These are phyloP conservation scores for Melanotus villosus DNA, from an alignment of 2,888 invertebrate genomes.

Conservation along the genomic window DNA sequence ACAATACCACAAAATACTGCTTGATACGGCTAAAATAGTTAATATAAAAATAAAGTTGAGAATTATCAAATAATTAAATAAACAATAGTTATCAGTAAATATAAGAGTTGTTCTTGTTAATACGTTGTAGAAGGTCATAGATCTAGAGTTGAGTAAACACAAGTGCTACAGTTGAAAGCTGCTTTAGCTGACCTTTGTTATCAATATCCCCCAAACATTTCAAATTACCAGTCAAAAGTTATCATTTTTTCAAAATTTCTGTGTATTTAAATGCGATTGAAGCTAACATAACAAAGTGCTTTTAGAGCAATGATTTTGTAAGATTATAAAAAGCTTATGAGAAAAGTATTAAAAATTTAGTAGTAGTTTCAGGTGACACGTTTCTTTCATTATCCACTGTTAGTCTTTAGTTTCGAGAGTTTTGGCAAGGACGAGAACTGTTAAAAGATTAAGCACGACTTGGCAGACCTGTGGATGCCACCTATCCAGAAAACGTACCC, in stretches of 20 bases:
- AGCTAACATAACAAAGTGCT: neutral
- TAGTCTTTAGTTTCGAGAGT: neutral
- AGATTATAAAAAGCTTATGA: neutral
- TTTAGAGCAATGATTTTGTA: too few relatives aligned
- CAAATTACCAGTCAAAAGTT: neutral
- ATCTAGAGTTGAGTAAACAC: neutral
- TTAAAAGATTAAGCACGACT: neutral
- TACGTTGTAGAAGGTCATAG: too few relatives aligned
- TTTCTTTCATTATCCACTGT: neutral
- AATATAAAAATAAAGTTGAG: too few relatives aligned
- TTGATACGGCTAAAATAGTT: too few relatives aligned
- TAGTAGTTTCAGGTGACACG: neutral
- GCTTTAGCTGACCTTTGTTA: neutral
- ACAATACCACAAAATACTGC: too few relatives aligned
- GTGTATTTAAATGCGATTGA: neutral
- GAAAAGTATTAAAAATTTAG: neutral
- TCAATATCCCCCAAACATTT: neutral
- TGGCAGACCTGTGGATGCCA: neutral
- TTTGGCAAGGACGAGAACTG: neutral
- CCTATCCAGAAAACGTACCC: neutral
- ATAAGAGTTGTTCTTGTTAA: too few relatives aligned
- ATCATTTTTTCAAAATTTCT: neutral
- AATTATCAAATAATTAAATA: too few relatives aligned
- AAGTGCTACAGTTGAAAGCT: neutral
- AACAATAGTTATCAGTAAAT: too few relatives aligned